Evolutionary conservation across 2,797 vertebrate genomes (phyloP).

Genomic region (Amphiprion clarkii): DNA sequence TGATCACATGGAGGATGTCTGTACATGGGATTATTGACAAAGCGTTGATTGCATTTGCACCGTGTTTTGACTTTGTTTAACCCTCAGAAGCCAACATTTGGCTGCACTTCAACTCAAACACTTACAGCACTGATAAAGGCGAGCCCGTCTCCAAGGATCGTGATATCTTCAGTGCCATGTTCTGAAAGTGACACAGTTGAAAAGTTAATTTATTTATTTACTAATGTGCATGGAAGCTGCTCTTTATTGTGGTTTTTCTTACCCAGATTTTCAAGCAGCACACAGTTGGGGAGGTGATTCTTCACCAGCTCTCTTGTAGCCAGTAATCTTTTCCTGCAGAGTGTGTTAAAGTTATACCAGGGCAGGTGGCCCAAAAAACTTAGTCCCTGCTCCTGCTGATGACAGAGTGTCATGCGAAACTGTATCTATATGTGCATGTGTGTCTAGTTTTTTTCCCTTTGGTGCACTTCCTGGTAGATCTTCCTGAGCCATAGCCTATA

Average conservation of each 20-base stretch:
- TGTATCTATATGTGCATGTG: too few species aligned
- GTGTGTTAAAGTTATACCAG: background rate
- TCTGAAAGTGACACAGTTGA: conserved; percentile 73
- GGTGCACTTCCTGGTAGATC: too few species aligned
- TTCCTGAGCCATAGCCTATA: too few species aligned
- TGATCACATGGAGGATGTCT: too few species aligned
- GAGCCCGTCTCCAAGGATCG: conserved; percentile 88
- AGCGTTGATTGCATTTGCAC: too few species aligned
- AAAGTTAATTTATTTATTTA: background rate
- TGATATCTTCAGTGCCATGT: conserved; percentile 92
- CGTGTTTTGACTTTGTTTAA: too few species aligned
- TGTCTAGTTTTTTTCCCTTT: too few species aligned
- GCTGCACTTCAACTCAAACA: conserved; percentile 48
- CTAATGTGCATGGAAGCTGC: too few species aligned
- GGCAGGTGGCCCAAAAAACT: background rate
- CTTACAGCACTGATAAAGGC: conserved; percentile 94
- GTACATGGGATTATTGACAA: too few species aligned
- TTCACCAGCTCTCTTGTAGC: conserved; percentile 63
- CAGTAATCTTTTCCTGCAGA: conserved; percentile 60
- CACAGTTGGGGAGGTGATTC: conserved; percentile 79
- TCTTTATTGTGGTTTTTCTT: background rate
- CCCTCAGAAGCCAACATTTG: background rate
- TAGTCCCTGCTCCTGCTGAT: too few species aligned
- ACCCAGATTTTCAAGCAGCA: conserved; percentile 72
- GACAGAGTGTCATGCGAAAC: too few species aligned